Conservation (phyloP, 2,888 invertebrate species). For the Agrotis clavis region DNA sequence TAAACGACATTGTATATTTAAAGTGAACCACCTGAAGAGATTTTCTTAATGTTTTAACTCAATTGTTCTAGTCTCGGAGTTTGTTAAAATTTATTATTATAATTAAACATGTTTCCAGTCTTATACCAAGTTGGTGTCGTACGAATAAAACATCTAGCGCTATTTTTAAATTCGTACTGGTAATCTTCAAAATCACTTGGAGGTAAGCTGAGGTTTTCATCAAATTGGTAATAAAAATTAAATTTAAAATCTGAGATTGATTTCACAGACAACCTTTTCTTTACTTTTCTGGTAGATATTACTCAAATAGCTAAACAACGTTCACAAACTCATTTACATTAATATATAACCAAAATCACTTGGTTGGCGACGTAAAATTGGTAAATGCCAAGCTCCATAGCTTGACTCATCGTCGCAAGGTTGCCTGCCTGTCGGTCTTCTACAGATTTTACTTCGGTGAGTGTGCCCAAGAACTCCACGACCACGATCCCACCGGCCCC, state of each 20-base stretch:
- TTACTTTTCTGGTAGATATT: too few species aligned
- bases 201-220: background rate
- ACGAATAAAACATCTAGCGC: background rate
- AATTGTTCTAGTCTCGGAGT: constrained; percentile 29
- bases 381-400: too few species aligned
- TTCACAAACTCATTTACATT: background rate
- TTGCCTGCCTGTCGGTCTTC: too few species aligned
- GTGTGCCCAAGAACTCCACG: too few species aligned
- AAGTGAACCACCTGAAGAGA: constrained; percentile 42
- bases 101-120: background rate
- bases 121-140: background rate
- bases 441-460: too few species aligned
- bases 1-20: constrained; percentile 48
- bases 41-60: constrained; percentile 43
- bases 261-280: background rate
- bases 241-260: background rate
- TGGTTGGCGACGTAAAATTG: too few species aligned
- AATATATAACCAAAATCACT: background rate
- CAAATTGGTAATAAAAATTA: background rate
- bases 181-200: background rate
- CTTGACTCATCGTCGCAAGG: too few species aligned
- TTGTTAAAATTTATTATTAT: constrained; percentile 17
- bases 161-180: background rate
- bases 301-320: background rate
- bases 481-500: too few species aligned